A percentile compares a stretch with the other conserved stretches of the same genome.
Evolutionary conservation across 2,888 invertebrate genomes (phyloP).

Genomic region (Ypsolopha scabrella): DNA sequence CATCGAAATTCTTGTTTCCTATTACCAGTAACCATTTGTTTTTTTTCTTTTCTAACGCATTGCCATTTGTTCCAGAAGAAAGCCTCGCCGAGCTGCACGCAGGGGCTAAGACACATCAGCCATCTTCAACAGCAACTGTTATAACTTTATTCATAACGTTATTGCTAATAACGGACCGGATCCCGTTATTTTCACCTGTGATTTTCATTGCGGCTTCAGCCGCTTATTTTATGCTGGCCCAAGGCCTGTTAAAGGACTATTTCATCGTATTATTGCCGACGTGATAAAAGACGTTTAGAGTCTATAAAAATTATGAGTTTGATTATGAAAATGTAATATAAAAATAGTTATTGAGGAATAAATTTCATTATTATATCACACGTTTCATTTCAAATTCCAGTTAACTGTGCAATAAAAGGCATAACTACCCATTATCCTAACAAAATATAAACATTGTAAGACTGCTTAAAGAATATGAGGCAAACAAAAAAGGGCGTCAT

Average conservation of each 20-base stretch:
- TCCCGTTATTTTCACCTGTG: conserved; percentile 26
- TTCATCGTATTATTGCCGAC: conserved; percentile 44
- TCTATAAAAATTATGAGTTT: conserved; percentile 16
- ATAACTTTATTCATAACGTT: conserved; percentile 25
- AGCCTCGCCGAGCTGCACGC: conserved; percentile 64
- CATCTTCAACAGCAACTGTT: conserved; percentile 27
- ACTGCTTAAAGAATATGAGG: no score
- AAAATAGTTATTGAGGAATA: conserved; percentile 53
- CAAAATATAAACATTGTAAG: no score
- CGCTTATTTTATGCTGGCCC: conserved; percentile 18
- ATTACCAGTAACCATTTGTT: no score
- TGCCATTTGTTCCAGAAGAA: conserved; percentile 61
- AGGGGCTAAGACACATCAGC: conserved; percentile 27
- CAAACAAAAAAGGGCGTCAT: no score
- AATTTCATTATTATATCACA: conserved; percentile 43
- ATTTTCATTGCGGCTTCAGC: conserved; percentile 29
- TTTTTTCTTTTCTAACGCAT: conserved; percentile 18
- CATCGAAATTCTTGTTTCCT: no score
- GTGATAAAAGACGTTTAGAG: conserved; percentile 36
- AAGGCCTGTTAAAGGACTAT: conserved; percentile 25
- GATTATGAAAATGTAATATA: conserved; percentile 27
- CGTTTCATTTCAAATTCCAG: neutral
- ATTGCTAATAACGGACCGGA: conserved; percentile 19
- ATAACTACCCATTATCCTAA: no score
- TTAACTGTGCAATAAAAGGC: no score